Base-by-base conservation (phyloP, 2,888 invertebrate species). In the Nomada flava region DNA sequence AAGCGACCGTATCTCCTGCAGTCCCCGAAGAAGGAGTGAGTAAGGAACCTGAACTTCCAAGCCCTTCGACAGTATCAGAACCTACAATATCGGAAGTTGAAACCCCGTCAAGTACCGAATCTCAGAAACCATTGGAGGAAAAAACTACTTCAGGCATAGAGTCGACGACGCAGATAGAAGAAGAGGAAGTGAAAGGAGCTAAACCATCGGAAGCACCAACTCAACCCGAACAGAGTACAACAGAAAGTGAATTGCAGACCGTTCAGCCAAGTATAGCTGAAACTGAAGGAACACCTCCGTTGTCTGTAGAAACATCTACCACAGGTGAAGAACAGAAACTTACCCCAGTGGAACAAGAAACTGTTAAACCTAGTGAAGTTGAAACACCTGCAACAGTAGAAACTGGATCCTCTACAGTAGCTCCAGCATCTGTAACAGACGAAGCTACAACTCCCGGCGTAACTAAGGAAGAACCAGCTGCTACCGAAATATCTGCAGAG, bases 211-310 rank as follows among this genome's bases (percentile, higher is more conserved):
- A 79, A 65, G 68, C 71, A 7, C 76, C 82, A 70, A 74, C 42
- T 70, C 47, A 78, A 73, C 77, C 89, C 10, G 80, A 84, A 64
- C 55, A 86, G 74, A 63, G 74, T 29, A 68, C 57, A 42, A 55
- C 63, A n/a, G 76, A 78, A 69, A 42, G 76, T 26, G 84, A 68
- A 79, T 80, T 80, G 36, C 73, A 74, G 36, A 85, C 79, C 62
- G 74, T 60, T 29, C 77, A 69, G 73, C 73, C 86, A 42, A 55
- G 67, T 10, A 85, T 84, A 77, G 52, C 20, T 57, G 81, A 82
- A 68, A 59, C 72, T 50, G 65, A 76, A 18, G 47, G 44, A 29
- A 60, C 82, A 52, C 44, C 71, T 47, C 20, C 44, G 67, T 53
- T 80, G 36, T 13, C 20, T 44, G 23, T 13, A 18, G 86, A 84